Conservation (phyloP, 2,888 invertebrate species). For the Chloroclysta siterata region DNA sequence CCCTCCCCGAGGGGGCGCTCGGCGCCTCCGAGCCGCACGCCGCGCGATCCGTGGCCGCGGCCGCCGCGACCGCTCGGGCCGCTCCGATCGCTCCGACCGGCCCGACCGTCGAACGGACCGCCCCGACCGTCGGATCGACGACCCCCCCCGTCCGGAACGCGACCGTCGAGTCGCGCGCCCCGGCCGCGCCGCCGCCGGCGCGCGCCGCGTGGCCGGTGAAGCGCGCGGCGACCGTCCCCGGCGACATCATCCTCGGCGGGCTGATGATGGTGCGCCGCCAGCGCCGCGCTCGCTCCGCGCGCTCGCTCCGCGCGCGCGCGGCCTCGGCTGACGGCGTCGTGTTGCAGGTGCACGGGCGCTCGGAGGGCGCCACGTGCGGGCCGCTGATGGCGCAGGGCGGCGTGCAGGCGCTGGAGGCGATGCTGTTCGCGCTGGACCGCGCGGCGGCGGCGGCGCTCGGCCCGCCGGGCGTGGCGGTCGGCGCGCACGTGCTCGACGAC, state of each 20-base stretch:
- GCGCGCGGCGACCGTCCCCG: conserved; percentile 91
- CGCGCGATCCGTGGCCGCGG: not conserved
- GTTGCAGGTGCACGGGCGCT: conserved; percentile 89
- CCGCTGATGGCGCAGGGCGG: conserved; percentile 96
- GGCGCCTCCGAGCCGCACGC: conserved; percentile 20
- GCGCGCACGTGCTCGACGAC: conserved; percentile 95
- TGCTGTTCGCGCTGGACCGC: conserved; percentile 94
- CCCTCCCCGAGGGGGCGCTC: conserved; percentile 41
- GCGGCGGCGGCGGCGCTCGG: conserved; percentile 86
- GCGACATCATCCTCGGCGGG: conserved; percentile 93
- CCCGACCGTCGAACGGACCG: not conserved
- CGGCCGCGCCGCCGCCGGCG: conserved; percentile 5
- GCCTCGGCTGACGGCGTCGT: no score
- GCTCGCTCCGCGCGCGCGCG: no score
- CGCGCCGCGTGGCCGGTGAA: conserved; percentile 89
- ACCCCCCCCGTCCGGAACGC: not conserved
- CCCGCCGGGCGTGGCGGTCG: conserved; percentile 90
- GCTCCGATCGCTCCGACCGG: not conserved
- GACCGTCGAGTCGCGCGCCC: conserved; percentile 6
- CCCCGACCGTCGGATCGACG: not conserved
- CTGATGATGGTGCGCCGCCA: conserved; percentile 91
- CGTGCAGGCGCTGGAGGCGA: conserved; percentile 93
- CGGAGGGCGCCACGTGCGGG: conserved; percentile 92
- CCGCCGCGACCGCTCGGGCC: conserved; percentile 26
- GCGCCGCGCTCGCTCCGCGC: not conserved